These are phyloP conservation scores for Leptopilina syphax DNA, from an alignment of 2,888 invertebrate species.

Conservation along the genomic window DNA sequence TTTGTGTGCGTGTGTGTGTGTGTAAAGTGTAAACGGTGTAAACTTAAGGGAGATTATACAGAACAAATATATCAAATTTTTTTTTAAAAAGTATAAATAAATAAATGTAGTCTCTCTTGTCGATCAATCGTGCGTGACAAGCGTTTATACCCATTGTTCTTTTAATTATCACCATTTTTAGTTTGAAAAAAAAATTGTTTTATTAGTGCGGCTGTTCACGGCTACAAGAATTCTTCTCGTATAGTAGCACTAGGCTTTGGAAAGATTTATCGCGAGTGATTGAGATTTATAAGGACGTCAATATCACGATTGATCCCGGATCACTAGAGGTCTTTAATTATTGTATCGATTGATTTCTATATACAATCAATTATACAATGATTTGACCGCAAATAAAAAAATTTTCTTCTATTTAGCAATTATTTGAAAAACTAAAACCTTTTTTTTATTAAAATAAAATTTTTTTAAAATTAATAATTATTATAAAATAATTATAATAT, in stretches of 20 bases:
- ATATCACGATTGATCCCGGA: slow-evolving; percentile 35
- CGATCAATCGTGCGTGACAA: slow-evolving; percentile 28
- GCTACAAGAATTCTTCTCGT: slow-evolving; percentile 1
- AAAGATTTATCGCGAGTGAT: slow-evolving; percentile 19
- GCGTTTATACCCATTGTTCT: not conserved
- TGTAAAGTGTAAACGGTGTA: no score
- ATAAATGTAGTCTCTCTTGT: not conserved
- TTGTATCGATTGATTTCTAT: not conserved
- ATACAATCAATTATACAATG: no score
- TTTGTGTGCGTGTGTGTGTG: no score
- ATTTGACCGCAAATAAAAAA: no score
- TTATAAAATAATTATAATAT: no score
- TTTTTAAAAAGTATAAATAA: not conserved
- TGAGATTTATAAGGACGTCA: slow-evolving; percentile 16
- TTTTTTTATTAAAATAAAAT: no score
- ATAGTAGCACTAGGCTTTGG: not conserved
- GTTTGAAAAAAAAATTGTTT: not conserved
- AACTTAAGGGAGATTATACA: no score
- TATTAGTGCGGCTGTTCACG: not conserved
- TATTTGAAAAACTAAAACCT: no score
- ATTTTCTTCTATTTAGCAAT: no score
- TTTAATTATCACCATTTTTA: slow-evolving; percentile 15
- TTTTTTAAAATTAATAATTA: no score
- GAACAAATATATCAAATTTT: slow-evolving; percentile 8
- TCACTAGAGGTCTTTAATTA: slow-evolving; percentile 15